A percentile compares a stretch with the other conserved stretches of the same genome.
Conservation (phyloP, 2,797 vertebrate species). For the Remorina albescens region DNA sequence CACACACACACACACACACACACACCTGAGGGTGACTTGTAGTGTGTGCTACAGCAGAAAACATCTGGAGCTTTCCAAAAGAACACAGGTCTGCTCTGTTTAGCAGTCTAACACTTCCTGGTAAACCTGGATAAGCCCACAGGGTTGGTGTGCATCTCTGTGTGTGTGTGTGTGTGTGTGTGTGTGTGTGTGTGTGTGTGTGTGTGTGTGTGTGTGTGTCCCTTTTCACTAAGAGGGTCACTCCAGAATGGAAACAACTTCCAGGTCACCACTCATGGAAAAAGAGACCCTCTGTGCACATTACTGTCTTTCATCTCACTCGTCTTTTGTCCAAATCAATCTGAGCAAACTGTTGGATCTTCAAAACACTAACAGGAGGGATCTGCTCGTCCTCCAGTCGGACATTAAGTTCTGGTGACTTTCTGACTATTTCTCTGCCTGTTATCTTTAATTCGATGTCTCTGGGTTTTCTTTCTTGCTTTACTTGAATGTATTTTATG, state of each 20-base stretch:
- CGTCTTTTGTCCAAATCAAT: neutral
- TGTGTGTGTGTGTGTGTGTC: conserved; percentile 33
- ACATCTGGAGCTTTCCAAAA: conserved; percentile 18
- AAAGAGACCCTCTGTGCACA: conserved; percentile 44
- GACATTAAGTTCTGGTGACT: too few relatives aligned
- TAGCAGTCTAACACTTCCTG: neutral
- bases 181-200: conserved; percentile 12
- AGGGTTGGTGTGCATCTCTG: conserved; percentile 10
- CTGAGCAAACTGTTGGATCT: conserved; percentile 1
- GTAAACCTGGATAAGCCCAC: conserved; percentile 36
- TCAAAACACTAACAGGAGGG: too few relatives aligned
- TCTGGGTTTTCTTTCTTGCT: neutral
- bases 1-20: too few relatives aligned
- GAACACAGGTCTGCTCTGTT: conserved; percentile 45
- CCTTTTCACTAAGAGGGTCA: conserved; percentile 32
- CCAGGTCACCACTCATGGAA: conserved; percentile 60
- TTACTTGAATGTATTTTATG: too few relatives aligned
- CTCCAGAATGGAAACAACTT: conserved; percentile 43
- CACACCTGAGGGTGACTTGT: conserved; percentile 14
- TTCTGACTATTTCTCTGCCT: too few relatives aligned
- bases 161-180: conserved; percentile 24
- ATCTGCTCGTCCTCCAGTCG: too few relatives aligned
- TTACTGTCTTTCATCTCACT: conserved; percentile 37
- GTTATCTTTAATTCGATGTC: neutral
- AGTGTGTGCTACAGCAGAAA: conserved; percentile 16